A percentile compares a stretch with the other conserved stretches of the same genome.
Conservation (phyloP, 1,140 invertebrate genomes). For the Dendroctonus ponderosae region DNA sequence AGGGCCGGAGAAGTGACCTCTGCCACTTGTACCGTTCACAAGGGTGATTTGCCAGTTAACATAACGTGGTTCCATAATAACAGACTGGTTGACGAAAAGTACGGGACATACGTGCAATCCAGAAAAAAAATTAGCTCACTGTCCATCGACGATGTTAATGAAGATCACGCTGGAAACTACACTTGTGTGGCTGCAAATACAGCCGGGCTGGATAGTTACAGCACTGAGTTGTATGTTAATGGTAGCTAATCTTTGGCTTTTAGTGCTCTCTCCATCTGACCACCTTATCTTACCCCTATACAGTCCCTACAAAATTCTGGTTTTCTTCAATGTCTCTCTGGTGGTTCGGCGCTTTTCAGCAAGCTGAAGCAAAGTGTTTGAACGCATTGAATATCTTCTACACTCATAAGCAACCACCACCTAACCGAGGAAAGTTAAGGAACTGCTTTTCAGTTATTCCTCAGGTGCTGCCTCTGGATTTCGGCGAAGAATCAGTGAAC, state of each 20-base stretch:
- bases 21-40: conserved; percentile 61
- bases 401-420: too few relatives aligned
- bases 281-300: too few relatives aligned
- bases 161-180: conserved; percentile 63
- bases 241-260: conserved; percentile 51
- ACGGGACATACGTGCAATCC: conserved; percentile 41
- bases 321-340: too few relatives aligned
- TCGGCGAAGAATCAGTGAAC: conserved; percentile 62
- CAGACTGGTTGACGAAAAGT: conserved; percentile 41
- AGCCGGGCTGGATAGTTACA: conserved; percentile 60
- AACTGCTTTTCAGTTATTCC: too few relatives aligned
- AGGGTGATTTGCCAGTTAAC: conserved; percentile 65
- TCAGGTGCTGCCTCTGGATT: conserved; percentile 48
- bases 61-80: conserved; percentile 64
- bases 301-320: too few relatives aligned
- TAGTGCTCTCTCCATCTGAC: not conserved
- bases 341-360: too few relatives aligned
- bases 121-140: conserved; percentile 48
- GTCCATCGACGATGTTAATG: conserved; percentile 59
- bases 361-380: too few relatives aligned
- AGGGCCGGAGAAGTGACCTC: conserved; percentile 64
- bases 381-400: too few relatives aligned
- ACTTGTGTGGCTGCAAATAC: conserved; percentile 63
- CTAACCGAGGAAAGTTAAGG: too few relatives aligned
- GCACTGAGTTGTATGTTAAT: conserved; percentile 63